Base-by-base conservation (phyloP, 2,888 invertebrate species). In the Alloscopus bannaensis region DNA sequence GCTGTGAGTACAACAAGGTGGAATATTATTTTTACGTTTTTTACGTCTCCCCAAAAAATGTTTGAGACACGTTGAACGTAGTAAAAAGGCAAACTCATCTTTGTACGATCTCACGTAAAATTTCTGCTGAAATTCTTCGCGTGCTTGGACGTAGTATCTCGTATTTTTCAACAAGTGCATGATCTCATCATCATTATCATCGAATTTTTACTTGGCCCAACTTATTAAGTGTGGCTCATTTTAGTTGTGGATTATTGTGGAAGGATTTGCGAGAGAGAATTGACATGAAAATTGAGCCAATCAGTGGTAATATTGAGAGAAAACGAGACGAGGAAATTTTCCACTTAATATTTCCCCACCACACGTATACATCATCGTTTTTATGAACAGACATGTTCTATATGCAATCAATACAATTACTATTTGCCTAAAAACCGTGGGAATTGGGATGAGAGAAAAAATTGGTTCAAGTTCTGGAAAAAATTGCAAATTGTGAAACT, bases 61-160 rank as follows among this genome's bases (percentile, higher is more conserved):
- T 52, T 47, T 52, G 52, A 6, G n/a, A n/a, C n/a, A n/a, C n/a
- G n/a, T n/a, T n/a, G n/a, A n/a, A 42, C 18, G 62, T 2, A 20
- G 40, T 3, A 18, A 29, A 20, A 42, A 26, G 18, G 24, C 20
- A 64, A 24, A 18, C 1, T 36, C 8, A 65, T 29, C 16, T 64
- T 64, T 64, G 64, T 24, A n/a, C 22, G 20, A n/a, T n/a, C n/a
- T n/a, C n/a, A n/a, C n/a, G n/a, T 36, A 50, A 36, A 20, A 31
- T 75, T 76, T 76, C 68, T 40, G 50, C 24, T 24, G 75, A 75
- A 75, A 52, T 47, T 22, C 22, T 28, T 59, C 66, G 66, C 75
- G 75, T 75, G 75, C 26, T 59, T 42, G 16, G 24, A 20, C 24
- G 64, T 29, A 68, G 26, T 22, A 20, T 3, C 18, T 22, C 6